These are phyloP conservation scores for Miltochrista miniata DNA, from an alignment of 2,888 invertebrate species.

Conservation along the genomic window DNA sequence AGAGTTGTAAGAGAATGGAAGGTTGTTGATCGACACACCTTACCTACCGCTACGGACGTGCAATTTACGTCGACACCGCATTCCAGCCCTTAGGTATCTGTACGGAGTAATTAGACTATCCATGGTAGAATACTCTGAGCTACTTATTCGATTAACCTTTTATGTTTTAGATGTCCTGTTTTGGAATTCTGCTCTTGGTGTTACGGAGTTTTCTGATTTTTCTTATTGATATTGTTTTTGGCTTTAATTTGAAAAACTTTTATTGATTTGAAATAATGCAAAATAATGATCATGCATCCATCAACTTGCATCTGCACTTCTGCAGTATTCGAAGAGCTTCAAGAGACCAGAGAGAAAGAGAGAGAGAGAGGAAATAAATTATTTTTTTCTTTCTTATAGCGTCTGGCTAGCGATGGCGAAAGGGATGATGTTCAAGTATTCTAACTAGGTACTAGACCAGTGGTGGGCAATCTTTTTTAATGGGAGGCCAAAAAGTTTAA, in stretches of 20 bases:
- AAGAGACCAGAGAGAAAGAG: slow-evolving; percentile 67
- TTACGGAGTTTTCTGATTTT: slow-evolving; percentile 12
- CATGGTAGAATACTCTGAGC: slow-evolving; percentile 35
- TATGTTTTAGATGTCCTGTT: slow-evolving; percentile 42
- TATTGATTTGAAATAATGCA: too few species aligned
- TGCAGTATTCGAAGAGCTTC: slow-evolving; percentile 48
- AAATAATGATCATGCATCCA: too few species aligned
- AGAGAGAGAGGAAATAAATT: too few species aligned
- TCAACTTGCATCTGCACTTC: not conserved
- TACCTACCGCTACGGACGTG: slow-evolving; percentile 54
- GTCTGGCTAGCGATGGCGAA: too few species aligned
- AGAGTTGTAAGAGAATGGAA: slow-evolving; percentile 70
- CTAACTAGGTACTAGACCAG: too few species aligned
- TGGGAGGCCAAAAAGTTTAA: too few species aligned
- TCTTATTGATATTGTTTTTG: not conserved
- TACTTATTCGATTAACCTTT: slow-evolving; percentile 47
- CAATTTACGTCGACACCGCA: slow-evolving; percentile 63
- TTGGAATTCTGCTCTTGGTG: slow-evolving; percentile 34
- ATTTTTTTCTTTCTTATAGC: too few species aligned
- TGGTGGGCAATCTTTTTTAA: too few species aligned
- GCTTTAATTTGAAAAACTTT: not conserved
- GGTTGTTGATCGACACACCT: slow-evolving; percentile 74
- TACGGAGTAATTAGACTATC: slow-evolving; percentile 55
- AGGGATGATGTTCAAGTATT: too few species aligned
- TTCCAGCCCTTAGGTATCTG: slow-evolving; percentile 62